phyloP scores from a whole-genome alignment of 1,140 invertebrate species.

The Dreissena rostriformis region DNA sequence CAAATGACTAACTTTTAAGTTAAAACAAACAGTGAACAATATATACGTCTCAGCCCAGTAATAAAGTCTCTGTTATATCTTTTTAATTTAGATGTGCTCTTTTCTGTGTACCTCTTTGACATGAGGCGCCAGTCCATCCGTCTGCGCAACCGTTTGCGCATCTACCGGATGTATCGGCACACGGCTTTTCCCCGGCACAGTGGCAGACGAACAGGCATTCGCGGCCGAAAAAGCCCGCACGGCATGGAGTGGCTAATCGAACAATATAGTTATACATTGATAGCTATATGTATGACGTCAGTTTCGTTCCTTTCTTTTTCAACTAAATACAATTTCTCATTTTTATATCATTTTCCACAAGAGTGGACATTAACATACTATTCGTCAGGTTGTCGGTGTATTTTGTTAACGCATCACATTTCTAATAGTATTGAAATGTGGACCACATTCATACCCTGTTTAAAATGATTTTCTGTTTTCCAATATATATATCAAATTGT shows the following conservation, averaged over 20 bases:
- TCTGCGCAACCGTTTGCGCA: constrained; percentile 53
- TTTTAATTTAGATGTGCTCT: background rate
- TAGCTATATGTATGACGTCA: too few species aligned
- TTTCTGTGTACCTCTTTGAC: constrained; percentile 55
- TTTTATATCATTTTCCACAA: too few species aligned
- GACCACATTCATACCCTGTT: too few species aligned
- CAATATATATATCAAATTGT: too few species aligned
- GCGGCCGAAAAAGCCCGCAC: constrained; percentile 48
- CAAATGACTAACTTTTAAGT: background rate
- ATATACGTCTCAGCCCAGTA: background rate
- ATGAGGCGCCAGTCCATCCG: constrained; percentile 58
- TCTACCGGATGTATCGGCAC: constrained; percentile 56
- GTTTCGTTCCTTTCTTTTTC: too few species aligned
- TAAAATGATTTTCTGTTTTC: too few species aligned
- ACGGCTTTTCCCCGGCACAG: constrained; percentile 41
- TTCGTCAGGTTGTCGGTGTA: too few species aligned
- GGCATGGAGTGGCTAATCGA: constrained; percentile 17
- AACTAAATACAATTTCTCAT: too few species aligned
- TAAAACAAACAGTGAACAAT: background rate
- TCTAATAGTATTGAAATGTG: too few species aligned
- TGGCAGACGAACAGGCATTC: constrained; percentile 55
- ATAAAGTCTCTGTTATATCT: background rate
- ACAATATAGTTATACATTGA: too few species aligned
- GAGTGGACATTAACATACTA: too few species aligned
- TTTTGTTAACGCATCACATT: too few species aligned